Evolutionary conservation across 2,797 vertebrate genomes (phyloP).

Genomic region (Danio kyathit): DNA sequence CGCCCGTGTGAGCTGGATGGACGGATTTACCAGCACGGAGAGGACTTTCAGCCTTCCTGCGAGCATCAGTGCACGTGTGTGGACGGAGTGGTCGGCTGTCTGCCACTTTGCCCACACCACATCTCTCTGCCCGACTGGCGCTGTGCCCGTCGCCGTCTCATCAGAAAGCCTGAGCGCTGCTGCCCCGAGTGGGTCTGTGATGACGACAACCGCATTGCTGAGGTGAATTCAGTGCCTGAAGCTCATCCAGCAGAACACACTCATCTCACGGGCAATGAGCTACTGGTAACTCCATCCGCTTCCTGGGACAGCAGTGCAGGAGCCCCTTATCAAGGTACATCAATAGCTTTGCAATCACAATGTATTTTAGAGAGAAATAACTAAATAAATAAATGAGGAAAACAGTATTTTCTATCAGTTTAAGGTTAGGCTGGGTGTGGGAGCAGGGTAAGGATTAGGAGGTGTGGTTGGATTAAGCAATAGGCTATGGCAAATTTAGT

Average conservation of each 20-base stretch:
- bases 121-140: slow-evolving; percentile 62
- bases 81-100: slow-evolving; percentile 71
- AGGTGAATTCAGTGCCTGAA: slow-evolving; percentile 32
- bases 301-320: slow-evolving; percentile 56
- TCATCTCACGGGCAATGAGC: slow-evolving; percentile 60
- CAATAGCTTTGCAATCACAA: background rate
- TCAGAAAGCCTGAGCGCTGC: slow-evolving; percentile 60
- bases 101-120: slow-evolving; percentile 68
- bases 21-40: slow-evolving; percentile 69
- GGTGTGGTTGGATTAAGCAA: too few relatives aligned
- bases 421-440: too few relatives aligned
- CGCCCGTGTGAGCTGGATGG: slow-evolving; percentile 70
- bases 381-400: background rate
- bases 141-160: slow-evolving; percentile 62
- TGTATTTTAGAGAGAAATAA: background rate
- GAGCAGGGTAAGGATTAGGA: too few relatives aligned
- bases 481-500: too few relatives aligned
- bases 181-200: slow-evolving; percentile 68
- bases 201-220: slow-evolving; percentile 63
- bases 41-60: slow-evolving; percentile 71
- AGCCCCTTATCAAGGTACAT: slow-evolving; percentile 57
- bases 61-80: slow-evolving; percentile 72
- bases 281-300: slow-evolving; percentile 46
- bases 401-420: background rate
- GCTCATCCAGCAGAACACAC: background rate